Evolutionary conservation across 1,140 invertebrate genomes (phyloP), one percentile per base, ranked within the genome.

Genomic region (Nasonia giraulti): DNA sequence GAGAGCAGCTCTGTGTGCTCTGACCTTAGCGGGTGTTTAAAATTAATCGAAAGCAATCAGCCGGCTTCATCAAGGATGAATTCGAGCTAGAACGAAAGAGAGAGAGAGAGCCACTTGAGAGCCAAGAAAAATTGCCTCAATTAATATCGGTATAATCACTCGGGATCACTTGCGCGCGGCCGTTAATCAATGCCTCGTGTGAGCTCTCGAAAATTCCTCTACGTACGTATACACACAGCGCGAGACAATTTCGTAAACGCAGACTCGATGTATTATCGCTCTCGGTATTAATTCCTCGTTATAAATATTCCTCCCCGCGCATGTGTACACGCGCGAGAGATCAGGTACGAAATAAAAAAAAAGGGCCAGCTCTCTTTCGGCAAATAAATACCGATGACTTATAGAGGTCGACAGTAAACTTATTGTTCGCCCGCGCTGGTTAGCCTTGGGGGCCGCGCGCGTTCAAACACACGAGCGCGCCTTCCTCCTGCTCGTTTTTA

Each of bases 371-470:
- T 76, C 79, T 76, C 80, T 86, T 83, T 86, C 85, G 85, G 75
- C 85, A 82, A 86, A 86, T 86, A 82, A 86, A 86, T 83, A 86
- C 80, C 75, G 85, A 86, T 82, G 80, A 86, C 80, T 86, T 86
- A 86, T 85, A 82, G 84, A 85, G 84, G 84, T 85, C 84, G 84
- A 85, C 80, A 82, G 79, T 85, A 82, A 85, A 85, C 84, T 85
- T 85, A 85, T 85, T 85, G 84, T 85, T 85, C 84, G 68, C 55
- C 17, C 14, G 55, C 20, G 80, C 66, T 40, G 83, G 83, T 85
- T 85, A 81, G 83, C 83, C 83, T 85, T 85, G 83, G 78, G 83
- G 77, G 82, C 82, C 82, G 27, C 27, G 27, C 79, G 50, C 71
- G 44, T 69, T 23, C 68, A 31, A 69, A 80, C 69, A 84, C 68